These are phyloP conservation scores for Leuciscus waleckii DNA, from an alignment of 2,797 vertebrate genomes.

Conservation along the genomic window DNA sequence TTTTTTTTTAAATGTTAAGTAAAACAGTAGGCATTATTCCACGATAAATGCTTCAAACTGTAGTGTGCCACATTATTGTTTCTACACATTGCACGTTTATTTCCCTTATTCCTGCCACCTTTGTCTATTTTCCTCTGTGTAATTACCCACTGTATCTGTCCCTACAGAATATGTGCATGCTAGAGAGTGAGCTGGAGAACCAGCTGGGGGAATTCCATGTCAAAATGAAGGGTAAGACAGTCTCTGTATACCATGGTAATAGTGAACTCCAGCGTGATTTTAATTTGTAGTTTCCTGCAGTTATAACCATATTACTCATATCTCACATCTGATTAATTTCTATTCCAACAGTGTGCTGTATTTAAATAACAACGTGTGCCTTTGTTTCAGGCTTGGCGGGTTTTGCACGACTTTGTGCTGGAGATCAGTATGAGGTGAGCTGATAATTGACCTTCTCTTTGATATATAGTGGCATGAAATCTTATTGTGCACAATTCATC, in stretches of 20 bases:
- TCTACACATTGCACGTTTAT: not conserved
- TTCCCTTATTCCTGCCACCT: not conserved
- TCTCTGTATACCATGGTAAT: not conserved
- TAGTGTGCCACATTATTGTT: slow-evolving; percentile 2
- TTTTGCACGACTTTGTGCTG: slow-evolving; percentile 93
- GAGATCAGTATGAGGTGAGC: slow-evolving; percentile 96
- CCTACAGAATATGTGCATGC: slow-evolving; percentile 90
- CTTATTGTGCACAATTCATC: not conserved
- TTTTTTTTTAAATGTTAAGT: not conserved
- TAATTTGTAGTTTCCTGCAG: slow-evolving; percentile 49
- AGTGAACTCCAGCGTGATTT: not conserved
- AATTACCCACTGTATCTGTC: not conserved
- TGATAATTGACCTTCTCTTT: not conserved
- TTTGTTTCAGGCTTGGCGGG: slow-evolving; percentile 90
- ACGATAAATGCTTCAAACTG: not conserved
- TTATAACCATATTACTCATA: slow-evolving; percentile 11
- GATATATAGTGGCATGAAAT: not conserved
- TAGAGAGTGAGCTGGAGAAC: slow-evolving; percentile 93
- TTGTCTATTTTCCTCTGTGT: not conserved
- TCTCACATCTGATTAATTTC: not conserved
- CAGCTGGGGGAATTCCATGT: slow-evolving; percentile 95
- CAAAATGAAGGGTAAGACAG: slow-evolving; percentile 92
- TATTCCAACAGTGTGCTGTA: not conserved
- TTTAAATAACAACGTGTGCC: slow-evolving; percentile 46
- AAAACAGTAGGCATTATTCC: not conserved